These are phyloP conservation scores for Lagocephalus sceleratus DNA, from an alignment of 2,797 vertebrate genomes.

Conservation along the genomic window DNA sequence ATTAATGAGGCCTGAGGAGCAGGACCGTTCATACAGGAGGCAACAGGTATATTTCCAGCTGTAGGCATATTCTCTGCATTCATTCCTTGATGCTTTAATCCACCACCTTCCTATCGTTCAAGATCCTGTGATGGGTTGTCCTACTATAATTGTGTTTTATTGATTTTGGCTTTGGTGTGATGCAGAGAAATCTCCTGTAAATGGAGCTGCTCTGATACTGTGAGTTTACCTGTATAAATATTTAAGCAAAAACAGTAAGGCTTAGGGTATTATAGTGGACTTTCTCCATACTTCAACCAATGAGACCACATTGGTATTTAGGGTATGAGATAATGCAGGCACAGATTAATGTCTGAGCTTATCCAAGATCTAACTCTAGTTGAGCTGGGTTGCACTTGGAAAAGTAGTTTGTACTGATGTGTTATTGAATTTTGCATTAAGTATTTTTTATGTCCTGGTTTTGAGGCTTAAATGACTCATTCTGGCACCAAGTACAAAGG, in stretches of 20 bases:
- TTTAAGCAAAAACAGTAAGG: constrained; percentile 62
- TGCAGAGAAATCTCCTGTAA: constrained; percentile 61
- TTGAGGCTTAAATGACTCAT: constrained; percentile 37
- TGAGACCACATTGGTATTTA: constrained; percentile 18
- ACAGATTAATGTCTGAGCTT: constrained; percentile 39
- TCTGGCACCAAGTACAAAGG: constrained; percentile 46
- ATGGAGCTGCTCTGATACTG: constrained; percentile 61
- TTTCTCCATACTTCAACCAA: constrained; percentile 13
- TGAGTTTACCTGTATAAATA: constrained; percentile 71
- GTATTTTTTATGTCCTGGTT: constrained; percentile 35
- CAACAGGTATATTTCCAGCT: constrained; percentile 20
- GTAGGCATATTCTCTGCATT: constrained; percentile 39
- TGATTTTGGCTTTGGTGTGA: constrained; percentile 64
- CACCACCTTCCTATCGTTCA: constrained; percentile 57
- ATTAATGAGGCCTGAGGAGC: constrained; percentile 45
- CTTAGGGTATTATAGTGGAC: constrained; percentile 47
- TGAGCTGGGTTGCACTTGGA: constrained; percentile 2
- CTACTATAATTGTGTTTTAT: constrained; percentile 73
- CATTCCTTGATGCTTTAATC: constrained; percentile 54
- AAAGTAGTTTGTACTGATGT: constrained; percentile 37
- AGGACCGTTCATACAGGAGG: constrained; percentile 36
- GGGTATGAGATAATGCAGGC: constrained; percentile 36
- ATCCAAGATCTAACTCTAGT: constrained; percentile 30
- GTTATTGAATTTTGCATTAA: constrained; percentile 61
- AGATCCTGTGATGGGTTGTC: constrained; percentile 53